These are phyloP conservation scores for Bettongia penicillata DNA, from an alignment of 2,113 vertebrate species.

Conservation along the genomic window DNA sequence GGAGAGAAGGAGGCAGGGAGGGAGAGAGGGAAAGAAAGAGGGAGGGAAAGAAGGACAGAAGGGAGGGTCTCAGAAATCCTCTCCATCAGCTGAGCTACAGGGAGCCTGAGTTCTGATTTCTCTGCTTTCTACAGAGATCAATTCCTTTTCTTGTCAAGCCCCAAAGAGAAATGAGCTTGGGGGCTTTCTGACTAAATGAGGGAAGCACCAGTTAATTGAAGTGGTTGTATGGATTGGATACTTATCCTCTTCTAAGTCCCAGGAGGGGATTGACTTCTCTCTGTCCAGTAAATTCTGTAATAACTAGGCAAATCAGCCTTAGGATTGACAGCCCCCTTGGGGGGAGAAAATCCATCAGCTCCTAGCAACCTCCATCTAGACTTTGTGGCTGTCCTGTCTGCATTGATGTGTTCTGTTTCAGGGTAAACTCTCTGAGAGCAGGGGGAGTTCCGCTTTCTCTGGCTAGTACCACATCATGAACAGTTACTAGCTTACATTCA, in stretches of 20 bases:
- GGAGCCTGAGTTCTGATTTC: not conserved
- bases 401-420: not conserved
- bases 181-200: conserved; percentile 71
- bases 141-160: conserved; percentile 77
- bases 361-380: not conserved
- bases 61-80: not conserved
- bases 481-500: not conserved
- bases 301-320: not conserved
- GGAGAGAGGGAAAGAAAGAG: fast-evolving
- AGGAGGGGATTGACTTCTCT: not conserved
- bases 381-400: not conserved
- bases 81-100: not conserved
- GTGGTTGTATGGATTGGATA: conserved; percentile 56
- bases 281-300: not conserved
- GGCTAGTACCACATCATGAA: not conserved
- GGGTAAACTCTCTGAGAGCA: not conserved
- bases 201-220: conserved; percentile 63
- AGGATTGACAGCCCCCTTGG: not conserved
- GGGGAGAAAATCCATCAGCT: not conserved
- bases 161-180: conserved; percentile 59
- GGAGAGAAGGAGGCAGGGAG: not conserved
- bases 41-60: not conserved
- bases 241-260: not conserved
- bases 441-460: not conserved
- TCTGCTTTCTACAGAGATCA: not conserved